Conservation (phyloP, 2,888 invertebrate species). For the Lasioglossum marginatum region DNA sequence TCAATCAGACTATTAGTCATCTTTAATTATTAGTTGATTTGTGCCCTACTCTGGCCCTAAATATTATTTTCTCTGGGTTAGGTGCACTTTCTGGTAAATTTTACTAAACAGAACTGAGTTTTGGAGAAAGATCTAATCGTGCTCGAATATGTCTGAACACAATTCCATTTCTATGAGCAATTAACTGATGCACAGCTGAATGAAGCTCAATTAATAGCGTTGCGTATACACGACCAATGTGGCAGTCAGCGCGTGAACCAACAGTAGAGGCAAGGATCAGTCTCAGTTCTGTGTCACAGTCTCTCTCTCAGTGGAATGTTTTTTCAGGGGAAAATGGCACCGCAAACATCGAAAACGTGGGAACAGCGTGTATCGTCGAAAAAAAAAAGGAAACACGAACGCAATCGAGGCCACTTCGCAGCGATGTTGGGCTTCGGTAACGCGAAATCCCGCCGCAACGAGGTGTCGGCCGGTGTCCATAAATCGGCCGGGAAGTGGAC, state of each 20-base stretch:
- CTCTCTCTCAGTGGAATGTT: not conserved
- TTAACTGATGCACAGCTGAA: too few species aligned
- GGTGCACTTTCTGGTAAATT: too few species aligned
- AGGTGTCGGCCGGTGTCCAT: constrained; percentile 16
- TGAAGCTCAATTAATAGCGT: too few species aligned
- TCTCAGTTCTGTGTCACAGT: not conserved
- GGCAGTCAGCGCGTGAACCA: not conserved
- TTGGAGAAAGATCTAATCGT: too few species aligned
- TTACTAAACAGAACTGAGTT: too few species aligned
- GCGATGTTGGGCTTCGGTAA: not conserved
- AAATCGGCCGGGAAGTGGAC: constrained; percentile 33
- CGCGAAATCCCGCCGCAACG: not conserved
- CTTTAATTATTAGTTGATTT: too few species aligned
- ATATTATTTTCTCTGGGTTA: not conserved
- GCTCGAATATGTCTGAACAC: too few species aligned
- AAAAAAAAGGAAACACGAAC: not conserved
- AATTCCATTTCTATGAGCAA: too few species aligned
- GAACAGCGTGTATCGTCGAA: not conserved
- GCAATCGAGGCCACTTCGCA: not conserved
- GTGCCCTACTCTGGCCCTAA: too few species aligned
- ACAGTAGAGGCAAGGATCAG: not conserved
- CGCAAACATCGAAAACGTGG: not conserved
- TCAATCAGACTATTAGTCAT: too few species aligned
- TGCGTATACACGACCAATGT: not conserved
- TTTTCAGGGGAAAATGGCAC: not conserved